Percentiles rank a stretch among this genome's conserved stretches.
Evolutionary conservation across 2,797 vertebrate genomes (phyloP).

Genomic region (Thaleichthys pacificus): DNA sequence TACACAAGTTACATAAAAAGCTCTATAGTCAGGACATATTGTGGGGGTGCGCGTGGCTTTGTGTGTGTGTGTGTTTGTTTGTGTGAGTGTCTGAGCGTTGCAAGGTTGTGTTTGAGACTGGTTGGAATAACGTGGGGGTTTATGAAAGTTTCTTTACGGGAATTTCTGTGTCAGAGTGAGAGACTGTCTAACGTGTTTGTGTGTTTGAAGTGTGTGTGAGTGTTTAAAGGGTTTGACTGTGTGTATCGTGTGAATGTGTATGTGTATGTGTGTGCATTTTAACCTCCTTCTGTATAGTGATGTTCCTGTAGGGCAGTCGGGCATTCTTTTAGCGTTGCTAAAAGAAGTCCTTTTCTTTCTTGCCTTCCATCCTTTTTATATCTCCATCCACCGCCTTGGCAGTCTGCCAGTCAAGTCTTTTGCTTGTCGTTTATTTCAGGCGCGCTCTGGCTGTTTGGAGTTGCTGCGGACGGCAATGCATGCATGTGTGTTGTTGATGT

Average conservation of each 20-base stretch:
- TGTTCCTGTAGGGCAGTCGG: slow-evolving; percentile 25
- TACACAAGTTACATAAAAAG: slow-evolving; percentile 17
- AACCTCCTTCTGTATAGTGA: not conserved
- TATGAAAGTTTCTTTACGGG: not conserved
- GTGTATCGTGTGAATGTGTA: not conserved
- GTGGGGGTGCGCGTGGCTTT: not conserved
- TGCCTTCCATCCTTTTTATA: slow-evolving; percentile 38
- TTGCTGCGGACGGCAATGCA: no score
- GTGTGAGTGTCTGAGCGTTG: not conserved
- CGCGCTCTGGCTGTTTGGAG: not conserved
- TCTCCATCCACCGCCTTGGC: slow-evolving; percentile 28
- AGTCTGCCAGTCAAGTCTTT: slow-evolving; percentile 20
- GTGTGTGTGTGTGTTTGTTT: not conserved
- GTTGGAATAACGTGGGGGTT: not conserved
- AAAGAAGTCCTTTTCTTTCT: slow-evolving; percentile 3
- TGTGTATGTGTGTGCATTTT: not conserved
- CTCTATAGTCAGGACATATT: slow-evolving; percentile 6
- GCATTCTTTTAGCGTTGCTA: not conserved
- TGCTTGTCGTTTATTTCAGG: not conserved
- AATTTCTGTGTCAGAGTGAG: not conserved
- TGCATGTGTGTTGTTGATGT: no score
- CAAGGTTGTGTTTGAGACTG: no score
- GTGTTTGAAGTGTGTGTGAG: not conserved
- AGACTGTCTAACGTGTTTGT: not conserved
- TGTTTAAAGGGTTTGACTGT: not conserved